phyloP scores from a whole-genome alignment of 2,888 invertebrate species.

The Heliconius aoede region DNA sequence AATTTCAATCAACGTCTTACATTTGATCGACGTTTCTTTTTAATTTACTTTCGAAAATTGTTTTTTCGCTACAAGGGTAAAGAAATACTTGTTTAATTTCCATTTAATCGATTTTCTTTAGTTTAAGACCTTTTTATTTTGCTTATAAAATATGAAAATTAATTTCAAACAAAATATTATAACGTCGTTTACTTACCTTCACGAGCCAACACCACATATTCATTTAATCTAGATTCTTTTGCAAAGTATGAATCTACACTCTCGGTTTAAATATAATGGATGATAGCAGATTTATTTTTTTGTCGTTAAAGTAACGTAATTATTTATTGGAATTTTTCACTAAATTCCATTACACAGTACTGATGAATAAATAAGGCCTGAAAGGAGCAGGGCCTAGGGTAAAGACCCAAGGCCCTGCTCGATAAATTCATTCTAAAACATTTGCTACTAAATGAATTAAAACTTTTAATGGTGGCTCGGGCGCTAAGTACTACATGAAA shows the following conservation, averaged over 20 bases:
- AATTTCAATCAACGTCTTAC: constrained; percentile 29
- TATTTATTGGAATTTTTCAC: too few relatives aligned
- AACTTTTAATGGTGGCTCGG: constrained; percentile 63
- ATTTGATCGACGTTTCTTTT: constrained; percentile 29
- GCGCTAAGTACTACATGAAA: constrained; percentile 55
- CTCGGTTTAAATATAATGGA: not conserved
- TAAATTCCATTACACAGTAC: too few relatives aligned
- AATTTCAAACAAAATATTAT: not conserved
- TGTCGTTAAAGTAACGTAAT: too few relatives aligned
- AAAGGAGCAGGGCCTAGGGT: too few relatives aligned
- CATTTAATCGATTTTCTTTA: constrained; percentile 25
- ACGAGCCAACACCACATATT: not conserved
- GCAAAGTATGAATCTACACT: not conserved
- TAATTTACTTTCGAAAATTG: constrained; percentile 35
- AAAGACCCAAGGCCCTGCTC: not conserved
- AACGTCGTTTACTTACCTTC: not conserved
- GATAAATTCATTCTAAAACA: constrained; percentile 43
- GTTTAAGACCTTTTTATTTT: not conserved
- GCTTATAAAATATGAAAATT: not conserved
- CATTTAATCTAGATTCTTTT: not conserved
- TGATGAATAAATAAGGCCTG: not conserved
- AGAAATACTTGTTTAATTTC: constrained; percentile 14
- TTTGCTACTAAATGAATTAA: constrained; percentile 59
- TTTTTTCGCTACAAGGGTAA: constrained; percentile 24
- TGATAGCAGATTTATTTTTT: too few relatives aligned